A percentile compares a stretch with the other conserved stretches of the same genome.
phyloP scores from a whole-genome alignment of 2,888 invertebrate genomes.

The Meta bourneti region DNA sequence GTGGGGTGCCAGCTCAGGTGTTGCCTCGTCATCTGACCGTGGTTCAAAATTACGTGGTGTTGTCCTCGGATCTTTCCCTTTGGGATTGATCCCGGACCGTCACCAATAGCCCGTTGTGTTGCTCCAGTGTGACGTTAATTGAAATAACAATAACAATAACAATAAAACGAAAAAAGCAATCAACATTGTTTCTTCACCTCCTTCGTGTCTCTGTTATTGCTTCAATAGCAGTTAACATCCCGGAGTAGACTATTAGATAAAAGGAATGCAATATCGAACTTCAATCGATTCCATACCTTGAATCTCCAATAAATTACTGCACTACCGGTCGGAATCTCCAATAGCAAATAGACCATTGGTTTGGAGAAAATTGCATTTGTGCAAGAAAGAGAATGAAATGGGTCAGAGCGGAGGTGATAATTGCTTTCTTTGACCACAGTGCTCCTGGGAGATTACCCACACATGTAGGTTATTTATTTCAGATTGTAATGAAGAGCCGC shows the following conservation, averaged over 20 bases:
- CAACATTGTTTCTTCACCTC: too few species aligned
- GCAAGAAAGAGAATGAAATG: constrained; percentile 57
- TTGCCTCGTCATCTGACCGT: too few species aligned
- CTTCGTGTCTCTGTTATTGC: background rate
- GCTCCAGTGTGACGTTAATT: too few species aligned
- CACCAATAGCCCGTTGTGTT: too few species aligned
- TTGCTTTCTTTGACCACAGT: constrained; percentile 43
- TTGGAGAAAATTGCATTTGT: constrained; percentile 28
- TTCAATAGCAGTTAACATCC: background rate
- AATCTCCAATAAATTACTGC: constrained; percentile 29
- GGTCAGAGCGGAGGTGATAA: constrained; percentile 75
- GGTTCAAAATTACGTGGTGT: too few species aligned
- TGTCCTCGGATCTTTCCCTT: too few species aligned
- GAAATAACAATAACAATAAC: too few species aligned
- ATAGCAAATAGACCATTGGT: constrained; percentile 44
- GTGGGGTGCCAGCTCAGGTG: too few species aligned
- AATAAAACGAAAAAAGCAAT: too few species aligned
- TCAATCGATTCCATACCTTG: constrained; percentile 42
- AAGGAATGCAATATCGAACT: background rate
- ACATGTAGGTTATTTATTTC: constrained; percentile 58
- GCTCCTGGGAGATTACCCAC: constrained; percentile 3
- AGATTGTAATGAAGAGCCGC: constrained; percentile 68
- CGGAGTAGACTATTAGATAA: background rate
- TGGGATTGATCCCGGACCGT: too few species aligned
- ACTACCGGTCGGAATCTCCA: constrained; percentile 1